Base-by-base conservation (phyloP, 2,888 invertebrate genomes). In the Melieria picta region DNA sequence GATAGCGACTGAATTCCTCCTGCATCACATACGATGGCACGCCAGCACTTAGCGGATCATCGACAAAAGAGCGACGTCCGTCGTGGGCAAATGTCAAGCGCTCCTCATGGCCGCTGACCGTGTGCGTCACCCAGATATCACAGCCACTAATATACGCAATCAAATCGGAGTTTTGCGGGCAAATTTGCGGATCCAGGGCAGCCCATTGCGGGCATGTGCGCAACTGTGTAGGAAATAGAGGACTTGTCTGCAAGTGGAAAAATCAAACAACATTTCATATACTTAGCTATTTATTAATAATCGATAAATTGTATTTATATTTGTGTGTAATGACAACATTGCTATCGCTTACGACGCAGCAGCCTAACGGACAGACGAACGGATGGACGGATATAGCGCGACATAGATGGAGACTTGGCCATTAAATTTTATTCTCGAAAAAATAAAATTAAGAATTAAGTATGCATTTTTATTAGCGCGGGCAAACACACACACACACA, bases 1-100 rank as follows among this genome's bases (percentile, higher is more conserved):
- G 95, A 86, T 97, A 99, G 50, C 98, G 89, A 77, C 94, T 94
- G 87, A 99, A 98, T 88, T 99, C 99, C 86, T 99, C 99, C 87
- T 99, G 99, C 85, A 97, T 97, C 0, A 99, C 97, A 87, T 98
- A 99, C 2, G 97, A 97, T 0, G 99, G 98, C n/a, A 96, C 93
- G 0, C 99, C 99, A 0, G 98, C 96, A 80, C 93, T 94, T 0
- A 93, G 87, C 0, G 96, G 95, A 86, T 96, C 96, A 78, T 95
- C 94, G 0, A 92, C 90, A 79, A 95, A 87, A 74, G 89, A 90
- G 76, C 90, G 87, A 7, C 91, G 90, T 4, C 92, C 91, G 84
- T 91, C 91, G 79, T 91, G 91, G 0, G 91, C 91, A 81, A 90
- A 91, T 16, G 93, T 93, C 75, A 93, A 84, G 76, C 93, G 89